phyloP scores from a whole-genome alignment of 2,113 vertebrate species.

The Mesocricetus auratus region DNA sequence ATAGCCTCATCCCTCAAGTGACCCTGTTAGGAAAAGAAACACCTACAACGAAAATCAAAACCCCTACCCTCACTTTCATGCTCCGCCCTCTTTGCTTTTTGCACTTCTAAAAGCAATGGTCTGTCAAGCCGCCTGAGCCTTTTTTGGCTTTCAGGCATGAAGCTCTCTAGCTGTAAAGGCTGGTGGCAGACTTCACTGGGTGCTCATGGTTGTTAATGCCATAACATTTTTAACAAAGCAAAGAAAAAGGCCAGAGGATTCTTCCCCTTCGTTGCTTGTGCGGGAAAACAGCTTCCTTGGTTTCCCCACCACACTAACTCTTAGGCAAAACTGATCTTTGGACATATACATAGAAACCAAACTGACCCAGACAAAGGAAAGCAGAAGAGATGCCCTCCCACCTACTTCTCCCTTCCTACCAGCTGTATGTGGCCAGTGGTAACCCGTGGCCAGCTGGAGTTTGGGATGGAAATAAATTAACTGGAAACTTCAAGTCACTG shows the following conservation, averaged over 20 bases:
- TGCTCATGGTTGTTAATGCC: neutral
- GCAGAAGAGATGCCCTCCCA: neutral
- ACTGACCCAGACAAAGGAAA: conserved; percentile 66
- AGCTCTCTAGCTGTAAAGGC: neutral
- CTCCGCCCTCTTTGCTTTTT: neutral
- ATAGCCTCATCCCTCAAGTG: neutral
- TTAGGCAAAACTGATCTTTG: conserved; percentile 66
- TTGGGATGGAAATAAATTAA: conserved; percentile 81
- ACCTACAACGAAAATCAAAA: conserved; percentile 48
- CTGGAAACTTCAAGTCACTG: conserved; percentile 80
- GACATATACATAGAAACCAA: conserved; percentile 63
- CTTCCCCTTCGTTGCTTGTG: neutral
- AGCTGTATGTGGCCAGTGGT: conserved; percentile 63
- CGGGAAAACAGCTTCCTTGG: neutral
- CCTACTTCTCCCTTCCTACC: neutral
- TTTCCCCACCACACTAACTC: neutral
- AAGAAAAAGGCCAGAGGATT: neutral
- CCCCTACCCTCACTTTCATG: neutral
- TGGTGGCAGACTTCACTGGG: neutral
- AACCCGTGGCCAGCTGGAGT: conserved; percentile 81
- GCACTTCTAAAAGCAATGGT: conserved; percentile 23
- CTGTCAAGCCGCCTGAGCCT: neutral
- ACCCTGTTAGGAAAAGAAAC: conserved; percentile 48
- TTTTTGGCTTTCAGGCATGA: conserved; percentile 28
- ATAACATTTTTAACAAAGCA: conserved; percentile 4